These are phyloP conservation scores for Condylostylus longicornis DNA, from an alignment of 1,140 invertebrate genomes.

Conservation along the genomic window DNA sequence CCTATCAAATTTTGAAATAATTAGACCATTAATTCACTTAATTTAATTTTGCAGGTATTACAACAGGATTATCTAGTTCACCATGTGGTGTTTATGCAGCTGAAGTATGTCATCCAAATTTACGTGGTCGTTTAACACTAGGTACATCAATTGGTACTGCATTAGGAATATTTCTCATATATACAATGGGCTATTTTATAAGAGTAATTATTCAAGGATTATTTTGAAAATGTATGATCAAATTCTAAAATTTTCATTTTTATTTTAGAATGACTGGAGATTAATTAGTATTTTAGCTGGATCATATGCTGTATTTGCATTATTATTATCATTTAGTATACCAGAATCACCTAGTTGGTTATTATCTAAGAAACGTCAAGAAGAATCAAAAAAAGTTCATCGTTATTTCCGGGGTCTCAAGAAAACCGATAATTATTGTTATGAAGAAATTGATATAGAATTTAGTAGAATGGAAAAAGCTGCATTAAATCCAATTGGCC, in stretches of 20 bases:
- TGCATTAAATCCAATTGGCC: slow-evolving; percentile 16
- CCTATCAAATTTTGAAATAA: neutral
- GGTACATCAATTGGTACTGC: slow-evolving; percentile 45
- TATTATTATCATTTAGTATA: too few species aligned
- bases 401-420: slow-evolving; percentile 40
- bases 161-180: slow-evolving; percentile 42
- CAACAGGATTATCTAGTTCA: slow-evolving; percentile 41
- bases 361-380: slow-evolving; percentile 34
- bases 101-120: slow-evolving; percentile 39
- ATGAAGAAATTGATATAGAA: slow-evolving; percentile 27
- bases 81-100: slow-evolving; percentile 47
- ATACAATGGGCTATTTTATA: slow-evolving; percentile 43
- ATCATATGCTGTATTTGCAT: slow-evolving; percentile 38
- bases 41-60: slow-evolving; percentile 33
- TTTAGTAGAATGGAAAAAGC: slow-evolving; percentile 21
- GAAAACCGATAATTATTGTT: slow-evolving; percentile 15
- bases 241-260: slow-evolving; percentile 4
- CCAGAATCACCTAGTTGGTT: slow-evolving; percentile 62
- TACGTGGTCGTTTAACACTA: slow-evolving; percentile 42
- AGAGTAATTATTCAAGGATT: slow-evolving; percentile 32
- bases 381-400: slow-evolving; percentile 38
- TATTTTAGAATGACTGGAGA: slow-evolving; percentile 39
- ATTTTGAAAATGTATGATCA: neutral
- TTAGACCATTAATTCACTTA: neutral
- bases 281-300: slow-evolving; percentile 43